A percentile compares a stretch with the other conserved stretches of the same genome.
phyloP scores from a whole-genome alignment of 1,140 invertebrate genomes.

The Caerostris darwini region DNA sequence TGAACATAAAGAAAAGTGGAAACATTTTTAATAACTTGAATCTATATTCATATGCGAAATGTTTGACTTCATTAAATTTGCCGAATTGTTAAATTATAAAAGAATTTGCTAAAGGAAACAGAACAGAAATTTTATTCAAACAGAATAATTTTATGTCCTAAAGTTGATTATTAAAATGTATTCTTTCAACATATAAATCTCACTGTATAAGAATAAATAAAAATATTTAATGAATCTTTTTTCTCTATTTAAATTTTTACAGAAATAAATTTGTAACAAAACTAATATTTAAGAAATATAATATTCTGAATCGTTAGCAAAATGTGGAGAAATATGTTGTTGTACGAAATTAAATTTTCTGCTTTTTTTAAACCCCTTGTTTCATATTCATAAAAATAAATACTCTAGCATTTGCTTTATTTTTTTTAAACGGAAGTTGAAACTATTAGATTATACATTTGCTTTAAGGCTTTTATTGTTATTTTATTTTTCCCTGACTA shows the following conservation, averaged over 20 bases:
- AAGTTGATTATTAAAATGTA: background rate
- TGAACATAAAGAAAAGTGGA: no score
- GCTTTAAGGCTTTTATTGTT: background rate
- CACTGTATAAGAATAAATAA: background rate
- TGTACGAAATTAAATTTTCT: constrained; percentile 8
- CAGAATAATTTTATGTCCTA: background rate
- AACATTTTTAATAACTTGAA: no score
- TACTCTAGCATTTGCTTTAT: background rate
- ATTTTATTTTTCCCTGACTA: background rate
- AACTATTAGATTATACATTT: constrained; percentile 13
- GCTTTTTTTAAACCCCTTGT: background rate
- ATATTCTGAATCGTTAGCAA: background rate
- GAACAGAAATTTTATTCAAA: background rate
- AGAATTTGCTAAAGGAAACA: background rate
- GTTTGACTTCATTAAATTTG: no score
- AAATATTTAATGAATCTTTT: background rate
- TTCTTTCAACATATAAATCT: background rate
- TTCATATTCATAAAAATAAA: constrained; percentile 3
- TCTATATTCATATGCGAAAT: no score
- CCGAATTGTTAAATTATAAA: background rate
- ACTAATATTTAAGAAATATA: background rate
- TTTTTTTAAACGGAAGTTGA: constrained; percentile 20
- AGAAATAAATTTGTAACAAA: background rate
- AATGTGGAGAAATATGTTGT: background rate
- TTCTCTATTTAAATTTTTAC: constrained; percentile 8